A percentile compares a stretch with the other conserved stretches of the same genome.
phyloP scores from a whole-genome alignment of 1,140 invertebrate species.

The Caerostris extrusa region DNA sequence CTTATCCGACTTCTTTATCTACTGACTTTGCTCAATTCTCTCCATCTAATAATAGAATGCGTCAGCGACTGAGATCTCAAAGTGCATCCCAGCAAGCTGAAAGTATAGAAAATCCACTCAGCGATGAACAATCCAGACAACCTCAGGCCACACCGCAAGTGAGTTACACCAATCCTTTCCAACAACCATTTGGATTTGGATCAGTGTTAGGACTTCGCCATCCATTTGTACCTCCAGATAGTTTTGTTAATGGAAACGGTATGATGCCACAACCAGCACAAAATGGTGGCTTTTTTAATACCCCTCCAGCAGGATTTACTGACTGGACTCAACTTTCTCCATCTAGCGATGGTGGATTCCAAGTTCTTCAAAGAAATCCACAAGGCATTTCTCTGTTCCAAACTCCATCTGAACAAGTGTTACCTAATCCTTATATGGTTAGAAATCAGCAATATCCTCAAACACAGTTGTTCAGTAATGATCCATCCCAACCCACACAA shows the following conservation, averaged over 20 bases:
- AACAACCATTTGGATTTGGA: background rate
- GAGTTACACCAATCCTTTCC: background rate
- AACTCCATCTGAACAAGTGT: background rate
- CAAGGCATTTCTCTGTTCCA: background rate
- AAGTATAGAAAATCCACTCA: background rate
- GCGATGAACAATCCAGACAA: background rate
- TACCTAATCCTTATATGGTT: background rate
- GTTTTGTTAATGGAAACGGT: conserved; percentile 4
- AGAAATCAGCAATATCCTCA: conserved; percentile 9
- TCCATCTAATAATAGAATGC: too few relatives aligned
- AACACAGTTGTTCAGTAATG: background rate
- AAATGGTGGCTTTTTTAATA: conserved; percentile 20
- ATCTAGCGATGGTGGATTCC: conserved; percentile 21
- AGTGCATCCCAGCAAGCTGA: conserved; percentile 37
- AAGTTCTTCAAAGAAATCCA: background rate
- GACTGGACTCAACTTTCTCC: conserved; percentile 24
- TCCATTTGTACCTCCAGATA: background rate
- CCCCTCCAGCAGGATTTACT: conserved; percentile 35
- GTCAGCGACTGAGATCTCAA: background rate
- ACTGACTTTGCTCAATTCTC: too few relatives aligned
- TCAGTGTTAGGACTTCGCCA: background rate
- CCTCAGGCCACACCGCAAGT: conserved; percentile 14
- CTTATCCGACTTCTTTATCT: too few relatives aligned
- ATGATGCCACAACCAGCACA: conserved; percentile 2
- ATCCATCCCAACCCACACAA: background rate